Evolutionary conservation across 2,888 invertebrate species (phyloP).

Genomic region (Sinhomidia bicolor): DNA sequence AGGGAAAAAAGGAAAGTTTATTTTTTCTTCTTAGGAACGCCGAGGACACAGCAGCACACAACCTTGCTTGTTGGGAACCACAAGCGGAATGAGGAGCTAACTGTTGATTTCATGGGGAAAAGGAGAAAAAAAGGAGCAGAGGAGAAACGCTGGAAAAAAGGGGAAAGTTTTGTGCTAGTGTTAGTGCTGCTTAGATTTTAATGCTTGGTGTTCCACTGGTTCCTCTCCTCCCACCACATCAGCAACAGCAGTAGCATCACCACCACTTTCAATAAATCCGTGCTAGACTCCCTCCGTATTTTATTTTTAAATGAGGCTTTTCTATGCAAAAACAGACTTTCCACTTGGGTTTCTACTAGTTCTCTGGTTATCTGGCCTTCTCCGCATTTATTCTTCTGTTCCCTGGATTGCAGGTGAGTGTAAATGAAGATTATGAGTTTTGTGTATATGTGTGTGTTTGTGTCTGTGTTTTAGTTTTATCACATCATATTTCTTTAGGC

Average conservation of each 20-base stretch:
- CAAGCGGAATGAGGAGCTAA: conserved; percentile 69
- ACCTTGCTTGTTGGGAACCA: conserved; percentile 60
- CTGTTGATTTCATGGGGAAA: conserved; percentile 67
- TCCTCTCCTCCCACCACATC: neutral
- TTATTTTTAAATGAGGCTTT: neutral
- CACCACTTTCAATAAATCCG: conserved; percentile 13
- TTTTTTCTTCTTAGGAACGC: conserved; percentile 2
- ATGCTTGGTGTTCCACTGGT: neutral
- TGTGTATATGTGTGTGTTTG: neutral
- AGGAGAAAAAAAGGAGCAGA: conserved; percentile 24
- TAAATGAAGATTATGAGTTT: neutral
- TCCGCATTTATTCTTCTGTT: neutral
- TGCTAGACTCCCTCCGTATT: neutral
- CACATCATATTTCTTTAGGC: conserved; percentile 2
- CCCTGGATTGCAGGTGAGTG: too few species aligned
- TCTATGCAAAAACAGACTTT: neutral
- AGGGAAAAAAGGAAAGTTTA: conserved; percentile 20
- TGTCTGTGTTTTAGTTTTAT: neutral
- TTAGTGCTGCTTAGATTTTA: neutral
- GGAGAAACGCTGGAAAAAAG: neutral
- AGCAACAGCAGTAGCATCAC: neutral
- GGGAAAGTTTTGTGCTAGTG: neutral
- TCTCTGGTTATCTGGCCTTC: neutral
- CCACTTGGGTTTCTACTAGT: neutral
- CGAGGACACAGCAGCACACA: conserved; percentile 45